These are phyloP conservation scores for Ctenomys sociabilis DNA, from an alignment of 2,113 vertebrate genomes.

Conservation along the genomic window DNA sequence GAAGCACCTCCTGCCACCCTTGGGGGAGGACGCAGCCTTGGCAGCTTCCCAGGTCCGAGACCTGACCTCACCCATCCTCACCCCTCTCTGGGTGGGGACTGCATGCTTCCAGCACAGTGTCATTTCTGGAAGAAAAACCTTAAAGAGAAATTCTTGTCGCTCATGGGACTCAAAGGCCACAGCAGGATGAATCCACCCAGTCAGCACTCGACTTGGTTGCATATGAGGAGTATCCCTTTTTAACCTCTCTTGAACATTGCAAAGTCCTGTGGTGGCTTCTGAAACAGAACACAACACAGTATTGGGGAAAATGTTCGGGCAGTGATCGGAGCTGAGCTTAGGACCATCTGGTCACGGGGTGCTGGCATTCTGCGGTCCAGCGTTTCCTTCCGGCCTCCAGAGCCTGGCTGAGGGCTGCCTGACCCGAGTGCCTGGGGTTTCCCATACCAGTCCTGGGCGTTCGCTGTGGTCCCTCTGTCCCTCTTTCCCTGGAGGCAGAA, in stretches of 20 bases:
- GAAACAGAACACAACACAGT: neutral
- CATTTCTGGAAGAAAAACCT: neutral
- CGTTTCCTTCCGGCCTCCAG: neutral
- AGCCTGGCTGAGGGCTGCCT: accelerated
- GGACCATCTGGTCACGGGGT: accelerated
- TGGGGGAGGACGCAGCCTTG: accelerated
- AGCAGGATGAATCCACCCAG: accelerated
- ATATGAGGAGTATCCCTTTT: accelerated
- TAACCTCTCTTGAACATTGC: accelerated
- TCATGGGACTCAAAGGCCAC: neutral
- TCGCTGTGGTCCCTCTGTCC: neutral
- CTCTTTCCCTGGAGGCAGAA: no score
- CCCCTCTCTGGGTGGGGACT: neutral
- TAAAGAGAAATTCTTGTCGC: accelerated
- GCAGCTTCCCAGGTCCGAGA: accelerated
- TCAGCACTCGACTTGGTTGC: accelerated
- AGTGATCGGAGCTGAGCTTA: neutral
- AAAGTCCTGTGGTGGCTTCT: neutral
- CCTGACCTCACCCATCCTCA: accelerated
- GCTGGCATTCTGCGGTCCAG: accelerated
- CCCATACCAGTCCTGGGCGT: accelerated
- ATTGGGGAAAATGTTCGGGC: neutral
- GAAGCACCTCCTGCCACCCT: accelerated
- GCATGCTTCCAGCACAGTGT: accelerated
- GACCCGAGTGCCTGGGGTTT: accelerated